Conservation (phyloP, 2,113 vertebrate genomes). For the Prunella himalayana region DNA sequence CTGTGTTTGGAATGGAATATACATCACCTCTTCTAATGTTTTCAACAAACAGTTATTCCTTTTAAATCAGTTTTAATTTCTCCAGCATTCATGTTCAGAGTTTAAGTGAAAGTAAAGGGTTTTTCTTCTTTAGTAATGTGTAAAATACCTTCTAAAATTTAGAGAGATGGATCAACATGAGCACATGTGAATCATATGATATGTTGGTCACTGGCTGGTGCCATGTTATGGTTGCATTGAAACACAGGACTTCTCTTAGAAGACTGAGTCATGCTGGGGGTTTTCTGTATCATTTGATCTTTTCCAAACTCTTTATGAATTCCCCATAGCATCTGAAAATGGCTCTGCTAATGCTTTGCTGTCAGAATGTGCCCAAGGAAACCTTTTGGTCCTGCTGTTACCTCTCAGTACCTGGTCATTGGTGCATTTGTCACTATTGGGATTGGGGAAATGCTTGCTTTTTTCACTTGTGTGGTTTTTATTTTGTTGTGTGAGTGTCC, state of each 20-base stretch:
- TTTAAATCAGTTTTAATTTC: neutral
- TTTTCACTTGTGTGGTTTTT: neutral
- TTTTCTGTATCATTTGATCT: neutral
- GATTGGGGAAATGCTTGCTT: neutral
- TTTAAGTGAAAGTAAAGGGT: neutral
- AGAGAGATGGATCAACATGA: neutral
- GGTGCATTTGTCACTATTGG: neutral
- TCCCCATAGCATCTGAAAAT: neutral
- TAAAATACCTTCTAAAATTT: neutral
- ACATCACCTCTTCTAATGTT: neutral
- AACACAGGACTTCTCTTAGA: neutral
- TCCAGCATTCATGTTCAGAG: neutral
- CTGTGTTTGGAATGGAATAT: neutral
- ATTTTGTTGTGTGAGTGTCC: neutral
- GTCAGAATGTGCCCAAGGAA: neutral
- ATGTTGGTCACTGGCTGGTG: neutral
- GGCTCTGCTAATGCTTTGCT: neutral
- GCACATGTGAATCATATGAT: neutral
- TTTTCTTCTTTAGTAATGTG: neutral
- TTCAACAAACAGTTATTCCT: neutral
- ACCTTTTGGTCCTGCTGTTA: neutral
- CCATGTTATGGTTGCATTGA: neutral
- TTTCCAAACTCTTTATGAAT: neutral
- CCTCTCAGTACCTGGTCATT: neutral
- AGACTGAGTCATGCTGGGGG: accelerated